A percentile compares a stretch with the other conserved stretches of the same genome.
Evolutionary conservation across 2,797 vertebrate species (phyloP).

Genomic region (Sebastes steindachneri): DNA sequence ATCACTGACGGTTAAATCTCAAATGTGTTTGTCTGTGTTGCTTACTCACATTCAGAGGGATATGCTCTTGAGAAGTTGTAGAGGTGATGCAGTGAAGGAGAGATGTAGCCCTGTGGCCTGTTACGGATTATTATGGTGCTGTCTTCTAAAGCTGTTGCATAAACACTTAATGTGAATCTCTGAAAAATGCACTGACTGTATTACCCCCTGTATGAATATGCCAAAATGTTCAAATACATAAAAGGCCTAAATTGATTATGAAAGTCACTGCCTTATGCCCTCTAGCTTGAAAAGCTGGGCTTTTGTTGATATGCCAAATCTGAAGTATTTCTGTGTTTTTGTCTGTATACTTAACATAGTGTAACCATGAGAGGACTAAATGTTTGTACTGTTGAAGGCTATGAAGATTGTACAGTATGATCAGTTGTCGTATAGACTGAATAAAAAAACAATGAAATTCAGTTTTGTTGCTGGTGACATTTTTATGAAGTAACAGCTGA

Average conservation of each 20-base stretch:
- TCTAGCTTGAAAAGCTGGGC: constrained; percentile 62
- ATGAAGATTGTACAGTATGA: constrained; percentile 64
- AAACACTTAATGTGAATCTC: constrained; percentile 38
- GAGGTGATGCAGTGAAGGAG: background rate
- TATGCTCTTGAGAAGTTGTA: background rate
- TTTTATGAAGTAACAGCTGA: background rate
- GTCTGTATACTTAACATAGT: constrained; percentile 46
- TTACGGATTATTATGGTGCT: constrained; percentile 35
- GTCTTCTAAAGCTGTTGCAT: constrained; percentile 30
- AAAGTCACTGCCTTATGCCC: constrained; percentile 72
- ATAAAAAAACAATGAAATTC: constrained; percentile 55
- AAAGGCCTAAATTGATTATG: constrained; percentile 40
- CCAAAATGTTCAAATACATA: constrained; percentile 36
- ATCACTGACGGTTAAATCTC: background rate
- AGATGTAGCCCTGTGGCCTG: constrained; percentile 26
- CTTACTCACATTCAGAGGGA: background rate
- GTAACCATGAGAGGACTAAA: constrained; percentile 51
- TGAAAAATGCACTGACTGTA: constrained; percentile 59
- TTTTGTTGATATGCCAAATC: constrained; percentile 69
- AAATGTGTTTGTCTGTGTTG: background rate
- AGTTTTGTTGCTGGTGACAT: constrained; percentile 5
- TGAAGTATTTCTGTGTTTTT: constrained; percentile 41
- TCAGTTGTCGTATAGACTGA: constrained; percentile 67
- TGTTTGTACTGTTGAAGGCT: constrained; percentile 64
- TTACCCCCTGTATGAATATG: constrained; percentile 38